Conservation (phyloP, 2,888 invertebrate genomes). For the Deilephila porcellus region DNA sequence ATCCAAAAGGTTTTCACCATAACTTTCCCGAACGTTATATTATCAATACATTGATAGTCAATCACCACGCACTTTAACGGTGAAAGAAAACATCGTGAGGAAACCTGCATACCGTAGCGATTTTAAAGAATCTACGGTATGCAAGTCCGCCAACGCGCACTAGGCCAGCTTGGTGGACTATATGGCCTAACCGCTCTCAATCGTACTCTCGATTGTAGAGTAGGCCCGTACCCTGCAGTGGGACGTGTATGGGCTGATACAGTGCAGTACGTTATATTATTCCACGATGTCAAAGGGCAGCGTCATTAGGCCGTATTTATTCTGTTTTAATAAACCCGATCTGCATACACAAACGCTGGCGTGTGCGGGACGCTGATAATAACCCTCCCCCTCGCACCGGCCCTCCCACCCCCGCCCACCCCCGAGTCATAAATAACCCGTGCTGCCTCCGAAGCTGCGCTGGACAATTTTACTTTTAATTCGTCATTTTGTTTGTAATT, state of each 20-base stretch:
- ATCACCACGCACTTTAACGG: too few species aligned
- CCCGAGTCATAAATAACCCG: constrained; percentile 14
- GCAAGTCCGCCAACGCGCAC: too few species aligned
- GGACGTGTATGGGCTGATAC: too few species aligned
- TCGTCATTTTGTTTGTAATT: constrained; percentile 7
- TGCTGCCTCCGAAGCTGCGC: neutral
- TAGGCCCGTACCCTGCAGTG: too few species aligned
- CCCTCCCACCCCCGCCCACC: neutral
- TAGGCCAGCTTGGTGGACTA: too few species aligned
- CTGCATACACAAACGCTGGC: constrained; percentile 71
- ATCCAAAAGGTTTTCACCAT: neutral
- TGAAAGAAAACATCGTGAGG: too few species aligned
- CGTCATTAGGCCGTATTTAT: constrained; percentile 64
- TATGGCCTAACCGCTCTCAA: too few species aligned
- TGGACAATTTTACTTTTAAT: constrained; percentile 1
- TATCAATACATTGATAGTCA: too few species aligned
- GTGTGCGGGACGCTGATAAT: constrained; percentile 74
- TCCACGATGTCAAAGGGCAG: neutral
- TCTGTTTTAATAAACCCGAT: constrained; percentile 81
- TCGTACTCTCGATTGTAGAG: too few species aligned
- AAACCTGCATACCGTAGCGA: too few species aligned
- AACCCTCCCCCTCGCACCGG: constrained; percentile 37
- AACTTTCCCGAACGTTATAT: neutral
- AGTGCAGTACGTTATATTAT: too few species aligned
- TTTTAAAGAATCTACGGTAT: too few species aligned